Evolutionary conservation across 2,113 vertebrate species (phyloP).

Genomic region (Apodemus speciosus): DNA sequence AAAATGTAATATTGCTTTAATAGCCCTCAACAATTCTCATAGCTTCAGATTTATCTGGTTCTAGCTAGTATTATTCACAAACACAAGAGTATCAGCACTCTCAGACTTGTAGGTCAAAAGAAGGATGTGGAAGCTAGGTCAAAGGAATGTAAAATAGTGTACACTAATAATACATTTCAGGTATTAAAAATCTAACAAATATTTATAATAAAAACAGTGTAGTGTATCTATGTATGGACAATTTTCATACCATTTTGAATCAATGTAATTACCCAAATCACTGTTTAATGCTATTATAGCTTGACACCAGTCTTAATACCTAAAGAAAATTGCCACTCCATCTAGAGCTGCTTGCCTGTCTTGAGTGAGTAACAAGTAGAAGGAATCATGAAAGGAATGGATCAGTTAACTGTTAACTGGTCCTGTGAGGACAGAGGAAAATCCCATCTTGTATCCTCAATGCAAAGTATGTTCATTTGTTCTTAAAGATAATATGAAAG

Average conservation of each 20-base stretch:
- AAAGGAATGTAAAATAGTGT: background rate
- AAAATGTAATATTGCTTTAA: constrained; percentile 31
- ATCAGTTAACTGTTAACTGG: background rate
- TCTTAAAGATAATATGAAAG: background rate
- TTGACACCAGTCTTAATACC: background rate
- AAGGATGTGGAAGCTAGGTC: background rate
- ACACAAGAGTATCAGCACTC: background rate
- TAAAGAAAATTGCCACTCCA: constrained; percentile 3
- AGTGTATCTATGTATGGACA: background rate
- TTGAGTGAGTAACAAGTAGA: background rate
- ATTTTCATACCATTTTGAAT: background rate
- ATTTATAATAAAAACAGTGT: background rate
- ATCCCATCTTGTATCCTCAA: background rate
- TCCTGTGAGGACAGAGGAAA: background rate
- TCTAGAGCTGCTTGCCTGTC: background rate
- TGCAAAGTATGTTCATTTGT: background rate
- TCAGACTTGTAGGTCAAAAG: constrained; percentile 15
- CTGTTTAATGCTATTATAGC: background rate
- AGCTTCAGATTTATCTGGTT: background rate
- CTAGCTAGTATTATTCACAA: background rate
- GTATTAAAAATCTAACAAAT: background rate
- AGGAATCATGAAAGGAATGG: background rate
- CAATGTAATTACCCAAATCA: background rate
- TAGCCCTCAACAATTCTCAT: background rate
- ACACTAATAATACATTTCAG: background rate